Evolutionary conservation across 2,797 vertebrate species (phyloP).

Genomic region (Oophaga sylvatica): DNA sequence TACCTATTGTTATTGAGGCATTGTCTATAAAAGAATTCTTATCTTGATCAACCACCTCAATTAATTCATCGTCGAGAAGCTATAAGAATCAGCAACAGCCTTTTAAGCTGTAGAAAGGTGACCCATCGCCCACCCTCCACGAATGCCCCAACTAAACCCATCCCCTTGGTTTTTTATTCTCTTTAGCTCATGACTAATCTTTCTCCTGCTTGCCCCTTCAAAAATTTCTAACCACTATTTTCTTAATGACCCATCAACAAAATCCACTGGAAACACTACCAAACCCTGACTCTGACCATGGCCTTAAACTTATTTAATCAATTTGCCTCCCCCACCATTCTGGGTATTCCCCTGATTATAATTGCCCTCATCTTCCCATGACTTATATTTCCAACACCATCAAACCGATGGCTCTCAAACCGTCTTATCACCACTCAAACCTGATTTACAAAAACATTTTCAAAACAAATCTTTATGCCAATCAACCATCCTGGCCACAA

Average conservation of each 20-base stretch:
- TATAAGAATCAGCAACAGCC: conserved; percentile 57
- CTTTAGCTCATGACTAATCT: neutral
- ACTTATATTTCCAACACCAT: neutral
- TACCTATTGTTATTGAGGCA: conserved; percentile 65
- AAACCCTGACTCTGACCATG: neutral
- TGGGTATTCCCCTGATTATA: neutral
- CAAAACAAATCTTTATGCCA: conserved; percentile 24
- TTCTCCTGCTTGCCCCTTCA: neutral
- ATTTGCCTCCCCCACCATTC: too few species aligned
- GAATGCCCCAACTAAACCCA: conserved; percentile 14
- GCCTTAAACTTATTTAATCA: conserved; percentile 6
- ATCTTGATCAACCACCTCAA: neutral
- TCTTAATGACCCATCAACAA: neutral
- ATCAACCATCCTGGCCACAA: neutral
- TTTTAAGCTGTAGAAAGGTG: conserved; percentile 67
- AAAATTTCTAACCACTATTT: neutral
- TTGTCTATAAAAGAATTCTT: conserved; percentile 63
- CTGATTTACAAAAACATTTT: neutral
- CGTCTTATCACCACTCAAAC: too few species aligned
- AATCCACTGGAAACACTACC: neutral
- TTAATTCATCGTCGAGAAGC: conserved; percentile 62
- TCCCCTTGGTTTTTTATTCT: neutral
- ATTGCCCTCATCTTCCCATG: neutral
- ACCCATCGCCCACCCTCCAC: conserved; percentile 15
- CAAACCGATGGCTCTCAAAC: neutral